Conservation (phyloP, 2,888 invertebrate genomes). For the Orthosia cruda region DNA sequence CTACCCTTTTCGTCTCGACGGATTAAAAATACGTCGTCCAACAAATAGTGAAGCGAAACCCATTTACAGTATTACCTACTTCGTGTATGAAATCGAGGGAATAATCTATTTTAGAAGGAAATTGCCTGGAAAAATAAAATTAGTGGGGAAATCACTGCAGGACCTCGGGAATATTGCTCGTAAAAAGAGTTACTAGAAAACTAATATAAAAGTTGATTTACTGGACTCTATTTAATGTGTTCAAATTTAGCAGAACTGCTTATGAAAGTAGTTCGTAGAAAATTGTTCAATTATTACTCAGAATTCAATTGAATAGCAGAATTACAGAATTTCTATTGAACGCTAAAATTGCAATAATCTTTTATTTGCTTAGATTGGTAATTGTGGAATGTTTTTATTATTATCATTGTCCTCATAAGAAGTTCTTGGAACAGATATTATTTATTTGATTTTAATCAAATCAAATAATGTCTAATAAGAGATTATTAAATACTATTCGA, state of each 20-base stretch:
- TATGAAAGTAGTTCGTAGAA: background rate
- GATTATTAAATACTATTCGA: too few species aligned
- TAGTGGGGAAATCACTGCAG: slow-evolving; percentile 47
- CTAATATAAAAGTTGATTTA: slow-evolving; percentile 9
- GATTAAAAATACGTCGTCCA: slow-evolving; percentile 11
- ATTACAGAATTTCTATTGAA: background rate
- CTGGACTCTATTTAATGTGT: background rate
- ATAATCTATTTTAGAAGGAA: slow-evolving; percentile 57
- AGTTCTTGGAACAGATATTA: background rate
- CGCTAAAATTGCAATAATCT: background rate
- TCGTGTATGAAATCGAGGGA: slow-evolving; percentile 36
- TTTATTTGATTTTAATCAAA: background rate
- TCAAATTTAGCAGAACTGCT: background rate
- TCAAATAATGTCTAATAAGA: too few species aligned
- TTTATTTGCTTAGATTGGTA: background rate
- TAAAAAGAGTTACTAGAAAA: slow-evolving; percentile 30
- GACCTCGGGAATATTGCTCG: slow-evolving; percentile 37
- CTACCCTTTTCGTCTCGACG: background rate
- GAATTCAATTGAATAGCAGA: background rate
- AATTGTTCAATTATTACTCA: background rate
- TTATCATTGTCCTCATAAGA: too few species aligned
- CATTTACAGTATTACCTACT: slow-evolving; percentile 23
- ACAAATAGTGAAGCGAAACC: slow-evolving; percentile 22
- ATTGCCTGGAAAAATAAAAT: slow-evolving; percentile 55
- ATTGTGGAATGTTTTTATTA: background rate